Conservation (phyloP, 2,797 vertebrate species). For the Ctenochaetus hawaiiensis region DNA sequence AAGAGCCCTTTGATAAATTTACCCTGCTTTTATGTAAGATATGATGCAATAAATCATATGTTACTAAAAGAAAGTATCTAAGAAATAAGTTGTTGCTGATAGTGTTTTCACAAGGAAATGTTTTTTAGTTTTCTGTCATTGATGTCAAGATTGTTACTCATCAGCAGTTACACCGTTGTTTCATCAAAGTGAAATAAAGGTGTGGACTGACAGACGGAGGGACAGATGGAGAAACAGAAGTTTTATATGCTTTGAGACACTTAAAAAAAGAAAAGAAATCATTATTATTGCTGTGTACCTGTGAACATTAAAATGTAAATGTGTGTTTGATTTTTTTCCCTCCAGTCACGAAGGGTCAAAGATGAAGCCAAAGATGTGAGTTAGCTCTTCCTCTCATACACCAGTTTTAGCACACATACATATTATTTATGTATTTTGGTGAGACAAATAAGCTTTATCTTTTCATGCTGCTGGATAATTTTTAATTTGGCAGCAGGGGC, state of each 20-base stretch:
- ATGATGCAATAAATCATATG: conserved; percentile 51
- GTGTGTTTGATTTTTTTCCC: conserved; percentile 69
- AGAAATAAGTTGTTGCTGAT: conserved; percentile 21
- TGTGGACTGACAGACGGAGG: conserved; percentile 1
- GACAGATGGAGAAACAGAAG: conserved; percentile 1
- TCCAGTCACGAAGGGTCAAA: conserved; percentile 96
- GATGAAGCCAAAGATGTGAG: conserved; percentile 89
- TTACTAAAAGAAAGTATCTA: conserved; percentile 34
- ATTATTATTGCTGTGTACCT: conserved; percentile 4
- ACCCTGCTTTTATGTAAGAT: conserved; percentile 34
- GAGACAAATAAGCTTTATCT: conserved; percentile 10
- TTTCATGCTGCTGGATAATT: conserved; percentile 38
- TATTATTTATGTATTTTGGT: conserved; percentile 9
- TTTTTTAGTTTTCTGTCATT: conserved; percentile 26
- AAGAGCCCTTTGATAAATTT: conserved; percentile 66
- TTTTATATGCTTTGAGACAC: conserved; percentile 2
- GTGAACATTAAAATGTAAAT: conserved; percentile 35
- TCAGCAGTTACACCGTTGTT: not conserved
- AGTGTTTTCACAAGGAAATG: conserved; percentile 1
- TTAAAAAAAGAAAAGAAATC: not conserved
- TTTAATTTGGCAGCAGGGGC: conserved; percentile 34
- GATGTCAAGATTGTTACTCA: conserved; percentile 1
- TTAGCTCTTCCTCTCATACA: conserved; percentile 57
- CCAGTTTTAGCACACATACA: conserved; percentile 6
- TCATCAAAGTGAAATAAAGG: not conserved